A percentile compares a stretch with the other conserved stretches of the same genome.
Evolutionary conservation across 2,797 vertebrate genomes (phyloP).

Genomic region (Neomorphus geoffroyi): DNA sequence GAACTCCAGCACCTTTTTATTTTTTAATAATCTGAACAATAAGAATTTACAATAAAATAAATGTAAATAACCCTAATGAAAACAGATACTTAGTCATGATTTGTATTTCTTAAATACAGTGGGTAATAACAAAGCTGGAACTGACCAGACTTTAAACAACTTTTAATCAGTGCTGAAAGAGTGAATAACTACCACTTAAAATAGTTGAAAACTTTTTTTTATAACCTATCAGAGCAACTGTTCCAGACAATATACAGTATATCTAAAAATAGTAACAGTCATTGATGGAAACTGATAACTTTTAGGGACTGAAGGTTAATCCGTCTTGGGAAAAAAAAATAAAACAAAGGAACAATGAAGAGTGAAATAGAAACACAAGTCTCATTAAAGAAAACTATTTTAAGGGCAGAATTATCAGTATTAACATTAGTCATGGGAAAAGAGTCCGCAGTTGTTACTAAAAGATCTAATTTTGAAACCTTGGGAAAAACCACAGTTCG

Average conservation of each 20-base stretch:
- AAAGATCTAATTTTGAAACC: constrained; percentile 40
- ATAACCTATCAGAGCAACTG: not conserved
- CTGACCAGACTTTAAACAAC: not conserved
- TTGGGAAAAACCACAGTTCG: not conserved
- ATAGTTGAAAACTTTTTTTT: constrained; percentile 31
- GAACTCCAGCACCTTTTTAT: not conserved
- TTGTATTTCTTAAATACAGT: not conserved
- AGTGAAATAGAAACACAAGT: constrained; percentile 55
- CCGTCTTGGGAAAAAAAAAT: not conserved
- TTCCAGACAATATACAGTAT: constrained; percentile 54
- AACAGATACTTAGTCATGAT: not conserved
- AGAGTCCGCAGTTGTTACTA: not conserved
- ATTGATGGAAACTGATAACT: constrained; percentile 61
- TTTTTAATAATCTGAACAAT: not conserved
- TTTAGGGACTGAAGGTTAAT: constrained; percentile 41
- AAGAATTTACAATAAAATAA: not conserved
- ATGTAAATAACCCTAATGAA: not conserved
- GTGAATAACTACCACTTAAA: not conserved
- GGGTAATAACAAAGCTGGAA: not conserved
- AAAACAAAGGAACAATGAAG: constrained; percentile 33
- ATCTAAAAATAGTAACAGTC: constrained; percentile 57
- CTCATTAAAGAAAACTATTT: constrained; percentile 59
- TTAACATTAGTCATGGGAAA: constrained; percentile 51
- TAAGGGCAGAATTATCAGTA: constrained; percentile 41
- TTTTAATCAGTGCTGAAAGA: constrained; percentile 38